Base-by-base conservation (phyloP, 2,113 vertebrate genomes). In the Tenrec ecaudatus region DNA sequence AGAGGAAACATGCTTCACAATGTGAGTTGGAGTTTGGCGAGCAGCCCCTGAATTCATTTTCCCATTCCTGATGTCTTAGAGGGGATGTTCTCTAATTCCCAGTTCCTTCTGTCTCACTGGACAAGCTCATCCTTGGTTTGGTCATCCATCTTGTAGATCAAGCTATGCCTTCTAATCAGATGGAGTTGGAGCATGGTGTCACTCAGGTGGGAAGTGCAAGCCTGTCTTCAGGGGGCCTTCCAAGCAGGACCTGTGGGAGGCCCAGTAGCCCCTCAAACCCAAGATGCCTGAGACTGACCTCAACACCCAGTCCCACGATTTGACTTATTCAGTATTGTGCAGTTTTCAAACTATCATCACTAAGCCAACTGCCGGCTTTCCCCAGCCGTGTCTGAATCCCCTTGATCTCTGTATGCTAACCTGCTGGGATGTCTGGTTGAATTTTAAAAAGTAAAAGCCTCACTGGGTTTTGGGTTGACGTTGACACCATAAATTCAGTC, bases 221-320 rank as follows among this genome's bases (percentile, higher is more conserved):
- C 5, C 1, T n/a, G 53, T 20, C 53, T 60, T 25, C 64, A n/a
- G 69, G 0, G 8, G 29, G 36, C 7, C 64, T 58, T 38, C 57
- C 4, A 29, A 11, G 53, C 27, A 16, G 31, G 2, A 69, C 12
- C 0, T 17, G 6, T 40, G 33, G 33, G 8, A 57, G 75, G 11
- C 20, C 57, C 31, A 53, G 47, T 53, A 53, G 64, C 11, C 7
- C 11, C 58, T 31, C 14, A 1, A 20, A 11, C 19, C 16, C 36
- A 2, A 12, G 19, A 0, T 0, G 0, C 2, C n/a, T 25, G 47
- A 23, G 62, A 27, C 31, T 1, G 3, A 75, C 2, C n/a, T 11
- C 7, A 0, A 68, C 17, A 20, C 78, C 58, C 27, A 29, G 36
- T 25, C 80, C 9, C 10, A 8, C 27, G 6, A 53, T 53, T 53